Percentiles rank a stretch among this genome's conserved stretches.
Conservation (phyloP, 2,113 vertebrate species). For the Seriola dumerili region DNA sequence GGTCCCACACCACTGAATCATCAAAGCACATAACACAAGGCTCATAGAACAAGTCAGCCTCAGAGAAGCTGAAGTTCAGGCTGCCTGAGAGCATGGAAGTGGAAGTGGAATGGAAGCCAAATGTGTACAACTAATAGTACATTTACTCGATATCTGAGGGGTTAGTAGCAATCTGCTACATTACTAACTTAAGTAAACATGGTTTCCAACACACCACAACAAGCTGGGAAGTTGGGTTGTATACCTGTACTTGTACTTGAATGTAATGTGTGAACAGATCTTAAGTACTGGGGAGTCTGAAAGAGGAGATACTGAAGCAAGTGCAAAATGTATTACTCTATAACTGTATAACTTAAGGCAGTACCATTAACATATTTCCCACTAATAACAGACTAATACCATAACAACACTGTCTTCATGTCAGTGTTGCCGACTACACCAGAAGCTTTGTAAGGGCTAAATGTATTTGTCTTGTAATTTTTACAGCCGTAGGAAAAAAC, state of each 20-base stretch:
- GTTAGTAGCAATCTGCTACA: background rate
- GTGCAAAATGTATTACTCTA: background rate
- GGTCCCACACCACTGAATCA: background rate
- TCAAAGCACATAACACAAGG: background rate
- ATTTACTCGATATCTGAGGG: background rate
- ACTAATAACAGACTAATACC: background rate
- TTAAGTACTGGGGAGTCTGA: background rate
- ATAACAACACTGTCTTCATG: conserved; percentile 29
- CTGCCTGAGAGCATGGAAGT: background rate
- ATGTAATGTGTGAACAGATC: background rate
- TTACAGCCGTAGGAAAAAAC: conserved; percentile 57
- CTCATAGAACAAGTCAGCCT: background rate
- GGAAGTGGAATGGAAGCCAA: background rate
- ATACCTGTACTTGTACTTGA: background rate
- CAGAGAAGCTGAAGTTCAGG: conserved; percentile 1
- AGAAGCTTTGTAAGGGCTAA: conserved; percentile 35
- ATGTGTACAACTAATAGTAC: background rate
- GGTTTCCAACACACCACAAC: background rate
- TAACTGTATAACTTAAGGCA: background rate
- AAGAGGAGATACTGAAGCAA: background rate
- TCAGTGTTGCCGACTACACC: conserved; percentile 36
- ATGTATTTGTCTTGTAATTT: conserved; percentile 58
- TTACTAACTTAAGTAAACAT: background rate
- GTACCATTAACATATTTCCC: conserved; percentile 5
- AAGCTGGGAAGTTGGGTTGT: background rate